Percentiles rank a stretch among this genome's conserved stretches.
phyloP scores from a whole-genome alignment of 2,888 invertebrate genomes.

The Lasioglossum vierecki region DNA sequence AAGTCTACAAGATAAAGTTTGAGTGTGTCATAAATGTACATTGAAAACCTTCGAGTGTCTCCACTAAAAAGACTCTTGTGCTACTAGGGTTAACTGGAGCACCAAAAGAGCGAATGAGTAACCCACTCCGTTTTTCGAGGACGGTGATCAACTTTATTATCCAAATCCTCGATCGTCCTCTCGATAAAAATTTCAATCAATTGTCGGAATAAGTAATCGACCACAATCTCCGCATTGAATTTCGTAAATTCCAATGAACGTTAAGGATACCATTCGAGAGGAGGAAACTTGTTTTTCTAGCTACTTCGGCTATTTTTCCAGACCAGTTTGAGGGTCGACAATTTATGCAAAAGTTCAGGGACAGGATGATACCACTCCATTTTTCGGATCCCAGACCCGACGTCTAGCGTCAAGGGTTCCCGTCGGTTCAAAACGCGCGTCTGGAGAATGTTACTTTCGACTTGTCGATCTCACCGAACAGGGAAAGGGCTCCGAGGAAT shows the following conservation, averaged over 20 bases:
- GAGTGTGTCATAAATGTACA: constrained; percentile 13
- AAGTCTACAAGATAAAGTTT: neutral
- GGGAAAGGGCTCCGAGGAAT: constrained; percentile 64
- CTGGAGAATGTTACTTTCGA: constrained; percentile 78
- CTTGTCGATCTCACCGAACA: constrained; percentile 56
- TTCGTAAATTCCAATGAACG: neutral
- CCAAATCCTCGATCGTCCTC: neutral
- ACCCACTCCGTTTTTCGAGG: neutral
- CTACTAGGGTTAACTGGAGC: constrained; percentile 6
- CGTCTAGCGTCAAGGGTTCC: constrained; percentile 74
- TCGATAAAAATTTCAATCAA: neutral
- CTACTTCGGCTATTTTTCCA: neutral
- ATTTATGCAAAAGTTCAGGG: constrained; percentile 10
- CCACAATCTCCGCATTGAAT: neutral
- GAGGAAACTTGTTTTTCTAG: neutral
- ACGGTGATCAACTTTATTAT: neutral
- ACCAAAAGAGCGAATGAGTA: constrained; percentile 8
- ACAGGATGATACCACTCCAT: constrained; percentile 27
- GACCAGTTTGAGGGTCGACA: neutral
- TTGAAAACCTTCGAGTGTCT: constrained; percentile 12
- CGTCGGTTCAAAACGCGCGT: constrained; percentile 68
- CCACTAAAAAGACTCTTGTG: constrained; percentile 4
- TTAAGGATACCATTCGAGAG: neutral
- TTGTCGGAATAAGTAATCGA: neutral
- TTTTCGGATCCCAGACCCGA: constrained; percentile 57